phyloP scores from a whole-genome alignment of 1,140 invertebrate genomes.

The Choristoneura fumiferana region DNA sequence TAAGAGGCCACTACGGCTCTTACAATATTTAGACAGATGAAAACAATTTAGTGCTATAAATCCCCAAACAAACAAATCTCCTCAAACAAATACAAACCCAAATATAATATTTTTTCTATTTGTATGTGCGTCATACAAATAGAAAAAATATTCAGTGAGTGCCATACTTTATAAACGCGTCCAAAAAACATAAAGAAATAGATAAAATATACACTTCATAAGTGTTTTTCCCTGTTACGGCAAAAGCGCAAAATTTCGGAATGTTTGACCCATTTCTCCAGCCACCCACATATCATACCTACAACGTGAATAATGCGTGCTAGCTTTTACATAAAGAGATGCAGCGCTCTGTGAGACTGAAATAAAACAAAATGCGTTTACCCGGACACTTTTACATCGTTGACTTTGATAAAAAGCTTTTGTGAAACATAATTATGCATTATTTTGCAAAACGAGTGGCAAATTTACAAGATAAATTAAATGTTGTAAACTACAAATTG shows the following conservation, averaged over 20 bases:
- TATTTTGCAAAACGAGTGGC: background rate
- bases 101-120: no score
- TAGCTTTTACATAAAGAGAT: conserved; percentile 17
- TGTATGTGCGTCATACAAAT: no score
- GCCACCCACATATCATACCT: conserved; percentile 27
- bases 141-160: no score
- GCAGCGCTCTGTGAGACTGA: conserved; percentile 5
- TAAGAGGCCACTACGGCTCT: no score
- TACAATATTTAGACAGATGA: no score
- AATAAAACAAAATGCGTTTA: conserved; percentile 17
- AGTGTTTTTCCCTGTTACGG: conserved; percentile 21
- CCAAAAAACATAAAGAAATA: background rate
- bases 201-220: background rate
- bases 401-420: conserved; percentile 13
- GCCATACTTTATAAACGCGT: background rate
- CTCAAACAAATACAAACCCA: no score
- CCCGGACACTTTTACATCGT: conserved; percentile 10
- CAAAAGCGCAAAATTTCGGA: conserved; percentile 23
- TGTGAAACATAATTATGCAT: conserved; percentile 17
- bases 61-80: no score
- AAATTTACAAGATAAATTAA: no score
- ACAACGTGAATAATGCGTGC: conserved; percentile 16
- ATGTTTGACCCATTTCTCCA: conserved; percentile 26
- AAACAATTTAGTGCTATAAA: no score
- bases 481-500: no score